These are phyloP conservation scores for Colletes latitarsis DNA, from an alignment of 1,140 invertebrate species.

Conservation along the genomic window DNA sequence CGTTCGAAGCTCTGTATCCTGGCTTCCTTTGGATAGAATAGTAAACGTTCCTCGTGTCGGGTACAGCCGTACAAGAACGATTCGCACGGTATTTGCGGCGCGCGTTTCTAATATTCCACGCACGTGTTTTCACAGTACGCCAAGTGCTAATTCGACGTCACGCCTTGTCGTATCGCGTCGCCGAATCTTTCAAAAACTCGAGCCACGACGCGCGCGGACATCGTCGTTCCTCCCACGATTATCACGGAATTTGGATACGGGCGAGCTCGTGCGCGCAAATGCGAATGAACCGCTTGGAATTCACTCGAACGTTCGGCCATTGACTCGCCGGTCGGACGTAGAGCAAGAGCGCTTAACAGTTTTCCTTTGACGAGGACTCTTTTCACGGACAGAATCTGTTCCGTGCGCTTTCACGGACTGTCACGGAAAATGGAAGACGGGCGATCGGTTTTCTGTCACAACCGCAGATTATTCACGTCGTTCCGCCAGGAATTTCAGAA, in stretches of 20 bases:
- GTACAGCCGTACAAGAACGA: background rate
- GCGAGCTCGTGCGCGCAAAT: constrained; percentile 58
- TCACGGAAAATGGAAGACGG: constrained; percentile 23
- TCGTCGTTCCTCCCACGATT: constrained; percentile 45
- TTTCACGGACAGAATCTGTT: constrained; percentile 1
- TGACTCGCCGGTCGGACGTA: constrained; percentile 27
- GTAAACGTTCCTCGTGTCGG: background rate
- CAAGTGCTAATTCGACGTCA: constrained; percentile 45
- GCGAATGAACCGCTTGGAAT: constrained; percentile 47
- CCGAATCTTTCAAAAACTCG: constrained; percentile 30
- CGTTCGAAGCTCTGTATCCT: no score
- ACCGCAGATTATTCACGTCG: background rate
- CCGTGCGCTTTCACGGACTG: background rate
- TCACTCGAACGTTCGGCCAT: constrained; percentile 6
- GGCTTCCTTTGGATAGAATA: background rate
- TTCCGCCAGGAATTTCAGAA: background rate
- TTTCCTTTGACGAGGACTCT: background rate
- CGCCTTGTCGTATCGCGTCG: constrained; percentile 10
- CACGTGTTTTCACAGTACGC: constrained; percentile 22
- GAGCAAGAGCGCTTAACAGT: constrained; percentile 36
- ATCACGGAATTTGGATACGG: constrained; percentile 68
- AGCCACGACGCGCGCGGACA: background rate
- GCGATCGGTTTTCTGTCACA: constrained; percentile 50
- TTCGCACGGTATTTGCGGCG: constrained; percentile 37
- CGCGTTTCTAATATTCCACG: constrained; percentile 15